phyloP scores from a whole-genome alignment of 1,140 invertebrate species.

The Drosophila pallidifrons region DNA sequence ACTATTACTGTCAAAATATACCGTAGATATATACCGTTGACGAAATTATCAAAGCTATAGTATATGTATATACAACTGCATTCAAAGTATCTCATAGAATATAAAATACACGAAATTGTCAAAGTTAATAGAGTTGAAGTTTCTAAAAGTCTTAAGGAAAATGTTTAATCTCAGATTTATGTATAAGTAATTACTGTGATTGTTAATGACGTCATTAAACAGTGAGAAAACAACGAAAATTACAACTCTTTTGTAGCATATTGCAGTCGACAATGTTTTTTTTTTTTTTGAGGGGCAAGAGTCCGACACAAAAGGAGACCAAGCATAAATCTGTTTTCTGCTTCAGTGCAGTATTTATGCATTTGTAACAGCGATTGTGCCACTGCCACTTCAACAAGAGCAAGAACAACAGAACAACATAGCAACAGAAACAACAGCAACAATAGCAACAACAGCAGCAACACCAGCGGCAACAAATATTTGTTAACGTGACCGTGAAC shows the following conservation, averaged over 20 bases:
- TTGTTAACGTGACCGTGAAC: constrained; percentile 69
- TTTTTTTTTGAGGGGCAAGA: background rate
- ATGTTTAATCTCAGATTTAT: background rate
- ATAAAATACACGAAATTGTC: too few relatives aligned
- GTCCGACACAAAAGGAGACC: constrained; percentile 1
- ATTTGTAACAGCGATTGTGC: constrained; percentile 34
- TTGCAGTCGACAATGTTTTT: background rate
- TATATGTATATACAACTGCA: too few relatives aligned
- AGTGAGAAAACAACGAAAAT: background rate
- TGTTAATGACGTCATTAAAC: background rate
- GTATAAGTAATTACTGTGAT: background rate
- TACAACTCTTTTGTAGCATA: background rate
- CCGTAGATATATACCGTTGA: too few relatives aligned
- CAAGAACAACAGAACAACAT: too few relatives aligned
- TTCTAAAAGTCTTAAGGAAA: background rate
- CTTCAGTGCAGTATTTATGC: constrained; percentile 51
- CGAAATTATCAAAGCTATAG: too few relatives aligned
- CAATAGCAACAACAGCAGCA: too few relatives aligned
- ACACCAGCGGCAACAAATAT: constrained; percentile 56
- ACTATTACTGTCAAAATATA: too few relatives aligned
- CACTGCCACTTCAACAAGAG: background rate
- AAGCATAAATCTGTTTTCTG: constrained; percentile 31
- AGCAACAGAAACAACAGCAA: too few relatives aligned
- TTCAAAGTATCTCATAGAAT: too few relatives aligned
- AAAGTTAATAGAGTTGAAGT: too few relatives aligned